Base-by-base conservation (phyloP, 2,113 vertebrate species). In the Quiscalus mexicanus region DNA sequence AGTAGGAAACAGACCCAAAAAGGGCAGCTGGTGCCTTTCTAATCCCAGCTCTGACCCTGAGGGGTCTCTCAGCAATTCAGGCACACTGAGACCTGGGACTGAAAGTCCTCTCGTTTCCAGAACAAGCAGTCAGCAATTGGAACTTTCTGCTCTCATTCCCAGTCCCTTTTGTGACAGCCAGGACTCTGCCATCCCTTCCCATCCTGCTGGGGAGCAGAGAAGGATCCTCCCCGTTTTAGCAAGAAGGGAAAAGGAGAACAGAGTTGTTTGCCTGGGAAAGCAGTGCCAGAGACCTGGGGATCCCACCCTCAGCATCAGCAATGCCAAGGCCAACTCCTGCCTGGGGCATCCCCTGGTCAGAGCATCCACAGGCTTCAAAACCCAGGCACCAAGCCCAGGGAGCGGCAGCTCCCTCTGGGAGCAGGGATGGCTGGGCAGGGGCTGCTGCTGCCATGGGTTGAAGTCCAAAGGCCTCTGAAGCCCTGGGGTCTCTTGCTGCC, bases 211-310 rank as follows among this genome's bases (percentile, higher is more conserved):
- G 80, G 60, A 73, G 69, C 76, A 81, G 15, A 78, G 68, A 59
- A 84, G 64, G 63, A 25, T 50, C 42, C 49, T 87, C 41, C 62
- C 35, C 45, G 4, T 28, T 37, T 64, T 0, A 84, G 52, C 84
- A 78, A 81, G 86, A 39, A 69, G 74, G 68, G 42, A 45, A 47
- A 88, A 71, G 28, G 37, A 49, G 17, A 53, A 63, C 53, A 58
- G 93, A 94, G 44, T 4, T 23, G n/a, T 44, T 33, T 71, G 64
- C 47, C 89, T 42, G 44, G 35, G 69, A 91, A 75, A 89, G 18
- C 79, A 83, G 92, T 90, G 86, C 94, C 95, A 93, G 95, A 95
- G 82, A 91, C 92, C 88, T 93, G 90, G 83, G 83, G 64, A 88
- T 56, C 31, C 44, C 85, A 69, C 31, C 42, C 79, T 64, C 35